phyloP scores from a whole-genome alignment of 2,888 invertebrate species.

The Zootermopsis nevadensis region DNA sequence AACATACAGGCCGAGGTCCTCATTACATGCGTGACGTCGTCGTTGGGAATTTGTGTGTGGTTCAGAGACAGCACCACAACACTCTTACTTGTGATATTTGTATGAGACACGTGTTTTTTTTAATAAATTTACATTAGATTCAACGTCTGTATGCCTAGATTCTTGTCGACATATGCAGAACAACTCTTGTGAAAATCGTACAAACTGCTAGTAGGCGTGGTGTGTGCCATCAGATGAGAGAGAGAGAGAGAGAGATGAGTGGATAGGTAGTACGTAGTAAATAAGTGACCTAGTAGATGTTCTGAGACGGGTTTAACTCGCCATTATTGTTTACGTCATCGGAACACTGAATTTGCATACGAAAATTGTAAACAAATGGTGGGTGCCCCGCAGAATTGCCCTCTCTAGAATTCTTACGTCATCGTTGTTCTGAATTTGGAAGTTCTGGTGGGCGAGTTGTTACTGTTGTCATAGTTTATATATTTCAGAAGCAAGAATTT shows the following conservation, averaged over 20 bases:
- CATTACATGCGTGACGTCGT: too few relatives aligned
- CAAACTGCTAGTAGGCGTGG: background rate
- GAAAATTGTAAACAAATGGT: conserved; percentile 7
- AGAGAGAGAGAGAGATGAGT: too few relatives aligned
- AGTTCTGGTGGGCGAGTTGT: background rate
- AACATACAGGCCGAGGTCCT: too few relatives aligned
- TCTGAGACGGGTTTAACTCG: background rate
- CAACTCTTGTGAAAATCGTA: background rate
- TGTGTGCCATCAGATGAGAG: too few relatives aligned
- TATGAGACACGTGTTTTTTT: too few relatives aligned
- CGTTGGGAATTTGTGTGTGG: too few relatives aligned
- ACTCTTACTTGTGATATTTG: too few relatives aligned
- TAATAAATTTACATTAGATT: too few relatives aligned
- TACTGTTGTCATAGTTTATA: background rate
- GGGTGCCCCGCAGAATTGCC: background rate
- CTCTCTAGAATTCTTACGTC: background rate
- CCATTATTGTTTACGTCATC: background rate
- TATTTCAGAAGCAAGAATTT: background rate
- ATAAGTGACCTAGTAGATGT: background rate
- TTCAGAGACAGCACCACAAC: too few relatives aligned
- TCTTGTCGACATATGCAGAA: background rate
- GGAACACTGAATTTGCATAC: background rate
- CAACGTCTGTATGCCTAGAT: too few relatives aligned
- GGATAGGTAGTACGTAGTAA: background rate
- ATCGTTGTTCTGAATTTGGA: background rate